These are phyloP conservation scores for Lithophane leautieri DNA, from an alignment of 2,888 invertebrate species.

Conservation along the genomic window DNA sequence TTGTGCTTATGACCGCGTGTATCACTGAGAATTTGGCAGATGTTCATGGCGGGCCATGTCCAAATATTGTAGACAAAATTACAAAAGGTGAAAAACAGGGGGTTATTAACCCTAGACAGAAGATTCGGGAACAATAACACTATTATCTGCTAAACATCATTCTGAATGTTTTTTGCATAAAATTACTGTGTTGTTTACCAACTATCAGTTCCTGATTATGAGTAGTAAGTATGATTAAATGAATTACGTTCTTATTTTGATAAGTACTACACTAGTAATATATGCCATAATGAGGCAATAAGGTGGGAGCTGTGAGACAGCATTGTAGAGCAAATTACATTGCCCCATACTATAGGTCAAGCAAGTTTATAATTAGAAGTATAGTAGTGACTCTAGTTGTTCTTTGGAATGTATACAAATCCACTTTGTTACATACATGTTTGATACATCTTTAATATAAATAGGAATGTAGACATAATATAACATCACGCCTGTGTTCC, in stretches of 20 bases:
- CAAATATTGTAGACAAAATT: neutral
- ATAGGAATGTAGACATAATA: too few relatives aligned
- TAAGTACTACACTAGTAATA: neutral
- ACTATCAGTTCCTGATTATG: constrained; percentile 8
- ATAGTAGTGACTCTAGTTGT: neutral
- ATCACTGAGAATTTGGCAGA: constrained; percentile 17
- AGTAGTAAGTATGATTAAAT: neutral
- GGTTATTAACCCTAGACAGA: constrained; percentile 1
- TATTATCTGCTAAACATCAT: neutral
- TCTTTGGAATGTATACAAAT: neutral
- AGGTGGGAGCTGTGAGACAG: constrained; percentile 1
- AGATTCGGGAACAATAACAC: neutral
- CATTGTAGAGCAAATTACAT: neutral
- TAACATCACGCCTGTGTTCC: too few relatives aligned
- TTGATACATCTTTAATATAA: too few relatives aligned
- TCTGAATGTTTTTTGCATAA: neutral
- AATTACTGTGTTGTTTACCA: neutral
- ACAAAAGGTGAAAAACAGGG: neutral
- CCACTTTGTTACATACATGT: neutral
- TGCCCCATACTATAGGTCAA: constrained; percentile 4
- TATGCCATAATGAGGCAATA: constrained; percentile 1
- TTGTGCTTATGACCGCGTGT: neutral
- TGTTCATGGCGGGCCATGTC: constrained; percentile 1
- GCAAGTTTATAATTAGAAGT: neutral
- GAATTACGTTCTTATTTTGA: neutral